Conservation (phyloP, 2,888 invertebrate species). For the Synanthedon andrenaeformis region DNA sequence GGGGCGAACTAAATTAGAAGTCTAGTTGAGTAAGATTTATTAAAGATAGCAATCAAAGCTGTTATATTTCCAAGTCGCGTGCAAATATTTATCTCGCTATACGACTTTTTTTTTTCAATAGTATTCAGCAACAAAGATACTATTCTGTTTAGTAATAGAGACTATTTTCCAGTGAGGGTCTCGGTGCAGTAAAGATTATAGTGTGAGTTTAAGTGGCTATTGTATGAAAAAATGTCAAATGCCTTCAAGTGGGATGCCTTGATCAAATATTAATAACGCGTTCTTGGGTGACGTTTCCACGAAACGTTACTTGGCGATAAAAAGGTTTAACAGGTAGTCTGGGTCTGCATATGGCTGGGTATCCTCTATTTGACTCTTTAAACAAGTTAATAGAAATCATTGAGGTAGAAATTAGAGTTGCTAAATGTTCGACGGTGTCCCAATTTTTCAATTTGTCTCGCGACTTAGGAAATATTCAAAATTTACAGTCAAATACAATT, state of each 20-base stretch:
- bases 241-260: constrained; percentile 6
- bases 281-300: not conserved
- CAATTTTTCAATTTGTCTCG: too few relatives aligned
- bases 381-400: too few relatives aligned
- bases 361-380: too few relatives aligned
- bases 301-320: not conserved
- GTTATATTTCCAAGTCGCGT: constrained; percentile 26
- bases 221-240: constrained; percentile 7
- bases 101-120: not conserved
- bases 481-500: too few relatives aligned
- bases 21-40: not conserved
- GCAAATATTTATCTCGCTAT: constrained; percentile 34
- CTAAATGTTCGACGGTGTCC: too few relatives aligned
- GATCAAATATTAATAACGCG: constrained; percentile 4
- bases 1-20: not conserved
- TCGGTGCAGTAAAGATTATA: constrained; percentile 1
- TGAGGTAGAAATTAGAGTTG: too few relatives aligned
- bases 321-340: not conserved
- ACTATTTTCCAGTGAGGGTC: too few relatives aligned
- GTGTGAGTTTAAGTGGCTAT: constrained; percentile 1
- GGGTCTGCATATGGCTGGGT: too few relatives aligned
- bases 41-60: constrained; percentile 2
- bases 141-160: too few relatives aligned
- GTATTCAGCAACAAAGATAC: too few relatives aligned
- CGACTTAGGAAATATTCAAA: too few relatives aligned